phyloP scores from a whole-genome alignment of 2,888 invertebrate species.

The Thyatira batis region DNA sequence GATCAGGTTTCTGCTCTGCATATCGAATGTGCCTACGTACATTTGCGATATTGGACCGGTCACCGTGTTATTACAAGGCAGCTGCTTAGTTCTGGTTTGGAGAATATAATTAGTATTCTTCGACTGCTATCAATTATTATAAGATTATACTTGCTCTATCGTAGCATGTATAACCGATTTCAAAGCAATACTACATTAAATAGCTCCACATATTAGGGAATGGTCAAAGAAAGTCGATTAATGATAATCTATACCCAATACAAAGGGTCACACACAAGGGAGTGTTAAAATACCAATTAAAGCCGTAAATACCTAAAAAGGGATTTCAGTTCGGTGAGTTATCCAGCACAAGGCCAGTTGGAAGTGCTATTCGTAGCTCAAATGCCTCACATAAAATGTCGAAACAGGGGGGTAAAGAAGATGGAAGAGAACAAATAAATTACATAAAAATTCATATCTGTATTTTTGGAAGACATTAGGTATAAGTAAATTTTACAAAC shows the following conservation, averaged over 20 bases:
- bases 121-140: neutral
- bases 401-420: constrained; percentile 18
- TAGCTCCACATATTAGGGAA: neutral
- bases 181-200: neutral
- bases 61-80: constrained; percentile 41
- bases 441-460: neutral
- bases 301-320: constrained; percentile 41
- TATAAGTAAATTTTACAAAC: no score
- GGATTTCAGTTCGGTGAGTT: constrained; percentile 38
- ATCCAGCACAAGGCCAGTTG: constrained; percentile 17
- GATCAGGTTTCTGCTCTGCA: constrained; percentile 67
- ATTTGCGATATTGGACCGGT: constrained; percentile 55
- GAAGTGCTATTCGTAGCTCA: constrained; percentile 19
- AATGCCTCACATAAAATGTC: constrained; percentile 23
- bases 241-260: neutral
- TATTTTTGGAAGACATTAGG: neutral
- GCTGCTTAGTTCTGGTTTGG: constrained; percentile 41
- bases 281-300: constrained; percentile 31
- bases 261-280: constrained; percentile 10
- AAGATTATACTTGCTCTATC: neutral
- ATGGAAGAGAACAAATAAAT: neutral
- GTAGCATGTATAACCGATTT: neutral
- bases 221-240: neutral
- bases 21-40: constrained; percentile 50
- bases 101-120: neutral